phyloP scores from a whole-genome alignment of 2,797 vertebrate species.

The Florisuga fusca region DNA sequence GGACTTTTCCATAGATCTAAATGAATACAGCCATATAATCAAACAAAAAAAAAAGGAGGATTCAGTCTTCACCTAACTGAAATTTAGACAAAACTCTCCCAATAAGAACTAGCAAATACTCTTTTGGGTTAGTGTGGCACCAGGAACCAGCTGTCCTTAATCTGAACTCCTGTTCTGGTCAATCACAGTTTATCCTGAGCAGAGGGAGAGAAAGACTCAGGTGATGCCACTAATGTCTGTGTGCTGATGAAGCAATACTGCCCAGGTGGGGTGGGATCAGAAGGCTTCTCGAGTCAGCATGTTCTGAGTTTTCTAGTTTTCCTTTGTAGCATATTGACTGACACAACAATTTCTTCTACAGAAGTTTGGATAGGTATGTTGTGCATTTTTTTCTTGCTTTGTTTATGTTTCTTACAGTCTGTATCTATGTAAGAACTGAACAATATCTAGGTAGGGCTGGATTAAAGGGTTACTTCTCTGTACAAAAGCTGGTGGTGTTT shows the following conservation, averaged over 20 bases:
- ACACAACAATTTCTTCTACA: not conserved
- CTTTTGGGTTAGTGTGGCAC: not conserved
- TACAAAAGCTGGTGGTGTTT: not conserved
- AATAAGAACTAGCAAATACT: not conserved
- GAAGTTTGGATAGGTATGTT: not conserved
- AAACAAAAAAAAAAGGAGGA: not conserved
- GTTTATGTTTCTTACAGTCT: not conserved
- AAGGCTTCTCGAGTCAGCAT: not conserved
- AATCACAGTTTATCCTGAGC: not conserved
- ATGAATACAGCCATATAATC: too few species aligned
- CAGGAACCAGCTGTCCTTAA: not conserved
- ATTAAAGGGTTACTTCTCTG: not conserved
- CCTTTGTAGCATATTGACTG: rapidly evolving
- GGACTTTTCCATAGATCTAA: not conserved
- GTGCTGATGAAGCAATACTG: not conserved
- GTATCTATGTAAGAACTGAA: not conserved
- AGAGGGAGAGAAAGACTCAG: not conserved
- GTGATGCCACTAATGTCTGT: not conserved
- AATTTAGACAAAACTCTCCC: not conserved
- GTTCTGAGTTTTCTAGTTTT: not conserved
- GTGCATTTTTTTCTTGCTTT: too few species aligned
- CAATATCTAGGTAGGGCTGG: not conserved
- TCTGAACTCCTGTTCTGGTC: not conserved
- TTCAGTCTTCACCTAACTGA: not conserved
- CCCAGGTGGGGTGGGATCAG: not conserved